phyloP scores from a whole-genome alignment of 2,888 invertebrate species.

The Sphecodes monilicornis region DNA sequence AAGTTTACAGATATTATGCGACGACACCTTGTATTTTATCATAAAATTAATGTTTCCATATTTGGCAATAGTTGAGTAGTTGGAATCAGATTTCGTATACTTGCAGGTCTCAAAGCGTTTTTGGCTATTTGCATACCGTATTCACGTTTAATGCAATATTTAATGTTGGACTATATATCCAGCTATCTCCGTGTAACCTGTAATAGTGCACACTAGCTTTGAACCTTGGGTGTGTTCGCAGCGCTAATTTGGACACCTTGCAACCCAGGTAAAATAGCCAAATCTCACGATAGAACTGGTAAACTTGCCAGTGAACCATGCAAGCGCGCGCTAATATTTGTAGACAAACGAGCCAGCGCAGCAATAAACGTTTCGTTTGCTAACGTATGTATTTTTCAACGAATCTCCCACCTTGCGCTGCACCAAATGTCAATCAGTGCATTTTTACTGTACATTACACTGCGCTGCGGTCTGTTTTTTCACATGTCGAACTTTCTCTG shows the following conservation, averaged over 20 bases:
- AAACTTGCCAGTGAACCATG: not conserved
- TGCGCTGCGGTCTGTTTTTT: not conserved
- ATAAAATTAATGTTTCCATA: not conserved
- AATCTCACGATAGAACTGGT: not conserved
- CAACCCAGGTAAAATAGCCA: not conserved
- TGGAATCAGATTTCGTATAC: not conserved
- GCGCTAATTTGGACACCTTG: conserved; percentile 7
- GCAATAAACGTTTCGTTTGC: not conserved
- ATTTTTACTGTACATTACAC: not conserved
- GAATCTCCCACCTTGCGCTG: not conserved
- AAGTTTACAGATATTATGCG: not conserved
- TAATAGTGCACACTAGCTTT: not conserved
- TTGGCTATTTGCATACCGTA: not conserved
- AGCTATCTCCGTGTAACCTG: not conserved
- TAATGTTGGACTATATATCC: not conserved
- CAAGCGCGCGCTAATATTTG: not conserved
- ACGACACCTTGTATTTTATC: not conserved
- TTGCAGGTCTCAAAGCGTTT: not conserved
- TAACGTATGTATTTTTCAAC: conserved; percentile 4
- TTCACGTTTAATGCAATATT: not conserved
- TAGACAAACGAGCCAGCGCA: not conserved
- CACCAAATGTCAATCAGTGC: not conserved
- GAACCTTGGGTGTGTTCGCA: not conserved
- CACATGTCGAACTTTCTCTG: not conserved
- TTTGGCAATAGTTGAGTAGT: not conserved